phyloP scores from a whole-genome alignment of 2,797 vertebrate genomes.

The Onychomys arenicola region DNA sequence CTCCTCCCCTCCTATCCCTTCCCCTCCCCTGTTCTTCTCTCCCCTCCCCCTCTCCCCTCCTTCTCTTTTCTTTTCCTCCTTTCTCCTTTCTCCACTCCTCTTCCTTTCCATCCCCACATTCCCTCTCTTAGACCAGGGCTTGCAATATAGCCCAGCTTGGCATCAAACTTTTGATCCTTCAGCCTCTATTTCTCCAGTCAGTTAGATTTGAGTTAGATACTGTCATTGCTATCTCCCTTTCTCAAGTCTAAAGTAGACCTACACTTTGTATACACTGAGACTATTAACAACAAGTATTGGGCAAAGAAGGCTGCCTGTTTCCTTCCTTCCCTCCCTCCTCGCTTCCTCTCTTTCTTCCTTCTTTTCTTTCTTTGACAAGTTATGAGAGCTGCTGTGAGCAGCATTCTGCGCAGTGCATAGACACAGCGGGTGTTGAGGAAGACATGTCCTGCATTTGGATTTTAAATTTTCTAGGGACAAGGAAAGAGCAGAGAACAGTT shows the following conservation, averaged over 20 bases:
- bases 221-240: background rate
- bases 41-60: accelerated
- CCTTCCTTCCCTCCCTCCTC: background rate
- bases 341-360: background rate
- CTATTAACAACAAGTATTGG: no score
- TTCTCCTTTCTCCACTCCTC: accelerated
- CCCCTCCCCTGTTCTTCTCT: no score
- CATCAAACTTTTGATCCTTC: background rate
- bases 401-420: background rate
- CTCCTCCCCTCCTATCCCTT: no score
- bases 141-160: background rate
- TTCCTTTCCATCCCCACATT: no score
- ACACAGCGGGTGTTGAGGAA: background rate
- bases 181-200: background rate
- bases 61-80: background rate
- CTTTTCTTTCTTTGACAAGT: background rate
- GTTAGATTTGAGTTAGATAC: background rate
- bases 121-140: background rate
- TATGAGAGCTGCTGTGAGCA: background rate
- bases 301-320: background rate
- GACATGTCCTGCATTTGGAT: background rate
- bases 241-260: conserved; percentile 18
- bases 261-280: background rate
- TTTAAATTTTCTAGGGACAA: conserved; percentile 29
- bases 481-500: background rate